Conservation (phyloP, 2,888 invertebrate genomes). For the Tipula confusa region DNA sequence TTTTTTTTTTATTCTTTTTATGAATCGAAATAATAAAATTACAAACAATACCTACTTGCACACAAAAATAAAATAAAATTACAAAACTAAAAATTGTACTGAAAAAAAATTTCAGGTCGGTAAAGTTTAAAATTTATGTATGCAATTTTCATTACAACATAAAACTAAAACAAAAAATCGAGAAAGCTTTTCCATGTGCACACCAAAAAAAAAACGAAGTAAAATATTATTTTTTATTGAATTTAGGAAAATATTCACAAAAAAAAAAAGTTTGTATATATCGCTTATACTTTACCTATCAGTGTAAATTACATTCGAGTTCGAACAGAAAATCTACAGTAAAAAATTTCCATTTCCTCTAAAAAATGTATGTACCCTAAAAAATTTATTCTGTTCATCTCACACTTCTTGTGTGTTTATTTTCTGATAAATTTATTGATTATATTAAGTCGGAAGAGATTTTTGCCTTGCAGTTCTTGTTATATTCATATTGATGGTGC, state of each 20-base stretch:
- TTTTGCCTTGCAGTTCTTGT: background rate
- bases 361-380: background rate
- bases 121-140: background rate
- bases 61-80: background rate
- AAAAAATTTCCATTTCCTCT: background rate
- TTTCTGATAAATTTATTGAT: background rate
- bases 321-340: background rate
- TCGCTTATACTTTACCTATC: background rate
- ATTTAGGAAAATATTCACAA: background rate
- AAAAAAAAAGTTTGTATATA: background rate
- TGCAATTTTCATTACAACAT: background rate
- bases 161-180: background rate
- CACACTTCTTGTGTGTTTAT: background rate
- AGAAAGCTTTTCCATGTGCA: background rate
- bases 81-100: background rate
- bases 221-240: background rate
- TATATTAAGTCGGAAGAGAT: background rate
- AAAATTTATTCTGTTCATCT: background rate
- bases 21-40: background rate
- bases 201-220: background rate
- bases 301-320: background rate
- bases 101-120: background rate
- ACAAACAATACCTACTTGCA: background rate
- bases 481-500: background rate
- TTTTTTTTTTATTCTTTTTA: background rate